These are phyloP conservation scores for Drosophila insularis DNA, from an alignment of 1,140 invertebrate species.

Conservation along the genomic window DNA sequence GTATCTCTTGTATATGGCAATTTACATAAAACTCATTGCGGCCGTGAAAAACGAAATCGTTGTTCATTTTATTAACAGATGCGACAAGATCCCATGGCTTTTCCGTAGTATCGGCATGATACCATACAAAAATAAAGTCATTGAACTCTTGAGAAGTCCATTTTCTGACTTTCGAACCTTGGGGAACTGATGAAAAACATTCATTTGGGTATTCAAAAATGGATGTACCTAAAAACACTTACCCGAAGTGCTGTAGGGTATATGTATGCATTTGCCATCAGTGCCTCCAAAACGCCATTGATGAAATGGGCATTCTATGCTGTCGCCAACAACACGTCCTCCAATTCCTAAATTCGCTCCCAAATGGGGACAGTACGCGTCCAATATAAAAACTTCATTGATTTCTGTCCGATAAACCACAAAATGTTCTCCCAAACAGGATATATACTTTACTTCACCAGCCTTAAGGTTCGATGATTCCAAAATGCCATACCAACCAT, in stretches of 20 bases:
- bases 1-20: constrained; percentile 93
- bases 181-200: constrained; percentile 79
- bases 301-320: constrained; percentile 95
- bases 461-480: constrained; percentile 87
- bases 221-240: constrained; percentile 20
- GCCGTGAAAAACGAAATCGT: constrained; percentile 88
- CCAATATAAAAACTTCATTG: constrained; percentile 87
- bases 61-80: constrained; percentile 84
- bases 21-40: constrained; percentile 90
- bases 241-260: constrained; percentile 85
- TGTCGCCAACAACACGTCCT: constrained; percentile 89
- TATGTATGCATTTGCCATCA: constrained; percentile 88
- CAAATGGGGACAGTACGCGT: constrained; percentile 95
- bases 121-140: constrained; percentile 91
- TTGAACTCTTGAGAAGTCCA: constrained; percentile 89
- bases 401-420: constrained; percentile 88
- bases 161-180: constrained; percentile 85
- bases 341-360: constrained; percentile 93
- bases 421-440: constrained; percentile 89
- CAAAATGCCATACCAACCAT: constrained; percentile 93
- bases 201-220: background rate
- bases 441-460: constrained; percentile 86
- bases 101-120: constrained; percentile 89
- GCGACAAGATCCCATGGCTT: constrained; percentile 86
- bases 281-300: constrained; percentile 90